Evolutionary conservation across 2,888 invertebrate genomes (phyloP), one percentile per base, ranked within the genome.

Genomic region (Lomographa bimaculata): DNA sequence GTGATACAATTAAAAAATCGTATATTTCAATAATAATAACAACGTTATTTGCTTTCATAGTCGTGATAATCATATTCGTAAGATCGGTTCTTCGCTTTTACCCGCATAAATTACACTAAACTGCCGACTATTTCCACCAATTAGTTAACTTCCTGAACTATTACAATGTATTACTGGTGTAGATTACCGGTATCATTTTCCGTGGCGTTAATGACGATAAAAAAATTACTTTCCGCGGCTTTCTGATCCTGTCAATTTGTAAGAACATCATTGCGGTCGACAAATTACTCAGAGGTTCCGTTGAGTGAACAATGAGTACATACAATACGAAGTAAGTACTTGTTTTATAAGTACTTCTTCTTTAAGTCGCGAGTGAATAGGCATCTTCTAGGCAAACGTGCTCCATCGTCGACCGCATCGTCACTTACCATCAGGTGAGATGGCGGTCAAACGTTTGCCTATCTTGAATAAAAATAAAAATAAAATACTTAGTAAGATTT

Each of bases 1-100:
- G n/a, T n/a, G n/a, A n/a, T n/a, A n/a, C n/a, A n/a, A n/a, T n/a
- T n/a, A n/a, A n/a, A n/a, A n/a, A n/a, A n/a, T n/a, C n/a, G n/a
- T n/a, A n/a, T n/a, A n/a, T n/a, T n/a, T n/a, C n/a, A n/a, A n/a
- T n/a, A n/a, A n/a, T n/a, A n/a, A n/a, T n/a, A 14, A 6, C 6
- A 20, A 19, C 19, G 4, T 7, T 21, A 19, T 30, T 14, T 18
- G 6, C 29, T 18, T 14, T 21, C 23, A 23, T 7, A 27, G 27
- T 32, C 36, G 27, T 19, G 42, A 19, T 43, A 43, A 43, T 43
- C 1, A 18, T 43, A 43, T 43, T 43, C 42, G 32, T 37, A 32
- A 14, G 26, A 24, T 25, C 16, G 8, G 16, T 7, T 6, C 30
- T 14, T 36, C 36, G 36, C 42, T 43, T 43, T 37, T 37, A 43